Evolutionary conservation across 2,888 invertebrate species (phyloP).

Genomic region (Agriopis leucophaearia): DNA sequence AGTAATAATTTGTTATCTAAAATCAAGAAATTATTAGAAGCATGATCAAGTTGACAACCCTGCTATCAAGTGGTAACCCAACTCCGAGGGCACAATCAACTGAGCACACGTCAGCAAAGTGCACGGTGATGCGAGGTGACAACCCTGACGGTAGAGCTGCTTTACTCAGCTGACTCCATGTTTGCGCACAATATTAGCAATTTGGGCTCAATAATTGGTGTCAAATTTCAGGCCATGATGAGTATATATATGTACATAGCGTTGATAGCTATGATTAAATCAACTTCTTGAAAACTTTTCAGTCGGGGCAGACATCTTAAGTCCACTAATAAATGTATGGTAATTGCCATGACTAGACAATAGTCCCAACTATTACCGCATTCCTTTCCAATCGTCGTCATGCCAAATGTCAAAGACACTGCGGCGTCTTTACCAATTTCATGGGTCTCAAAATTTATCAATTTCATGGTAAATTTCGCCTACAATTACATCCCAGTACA

Average conservation of each 20-base stretch:
- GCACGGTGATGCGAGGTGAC: slow-evolving; percentile 42
- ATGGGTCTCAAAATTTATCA: slow-evolving; percentile 18
- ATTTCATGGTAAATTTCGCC: slow-evolving; percentile 23
- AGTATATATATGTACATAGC: not conserved
- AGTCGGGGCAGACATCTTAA: too few species aligned
- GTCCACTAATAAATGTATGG: not conserved
- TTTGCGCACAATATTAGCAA: slow-evolving; percentile 32
- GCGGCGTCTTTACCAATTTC: slow-evolving; percentile 29
- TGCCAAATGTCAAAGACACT: slow-evolving; percentile 3
- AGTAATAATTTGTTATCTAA: not conserved
- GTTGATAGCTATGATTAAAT: too few species aligned
- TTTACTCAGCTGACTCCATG: slow-evolving; percentile 25
- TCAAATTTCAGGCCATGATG: slow-evolving; percentile 13
- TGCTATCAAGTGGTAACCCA: slow-evolving; percentile 25
- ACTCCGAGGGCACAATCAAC: slow-evolving; percentile 28
- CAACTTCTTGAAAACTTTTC: too few species aligned
- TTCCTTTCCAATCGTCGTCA: slow-evolving; percentile 9
- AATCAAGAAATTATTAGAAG: not conserved
- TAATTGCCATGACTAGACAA: slow-evolving; percentile 4
- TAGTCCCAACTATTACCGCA: slow-evolving; percentile 3
- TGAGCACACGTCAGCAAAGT: slow-evolving; percentile 36
- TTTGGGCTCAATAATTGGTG: slow-evolving; percentile 19
- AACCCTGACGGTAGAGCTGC: slow-evolving; percentile 7
- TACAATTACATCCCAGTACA: slow-evolving; percentile 7
- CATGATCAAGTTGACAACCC: slow-evolving; percentile 21